phyloP scores from a whole-genome alignment of 2,888 invertebrate genomes.

The Limulus polyphemus region DNA sequence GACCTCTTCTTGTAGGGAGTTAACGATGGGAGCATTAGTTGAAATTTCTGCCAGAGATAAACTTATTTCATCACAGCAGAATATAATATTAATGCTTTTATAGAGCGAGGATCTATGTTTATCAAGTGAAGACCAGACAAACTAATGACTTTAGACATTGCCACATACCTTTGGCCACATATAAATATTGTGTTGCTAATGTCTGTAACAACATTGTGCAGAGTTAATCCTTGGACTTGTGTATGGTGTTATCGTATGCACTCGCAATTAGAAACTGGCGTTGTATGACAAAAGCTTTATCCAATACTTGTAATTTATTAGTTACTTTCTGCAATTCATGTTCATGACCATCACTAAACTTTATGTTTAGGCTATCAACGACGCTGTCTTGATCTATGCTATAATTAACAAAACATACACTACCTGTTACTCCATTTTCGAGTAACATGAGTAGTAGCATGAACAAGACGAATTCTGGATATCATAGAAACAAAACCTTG shows the following conservation, averaged over 20 bases:
- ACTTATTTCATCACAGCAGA: background rate
- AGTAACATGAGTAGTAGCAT: too few species aligned
- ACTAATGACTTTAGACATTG: constrained; percentile 1
- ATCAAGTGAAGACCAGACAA: background rate
- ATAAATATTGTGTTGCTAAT: constrained; percentile 1
- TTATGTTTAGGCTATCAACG: too few species aligned
- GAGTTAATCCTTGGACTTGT: constrained; percentile 5
- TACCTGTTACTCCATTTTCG: background rate
- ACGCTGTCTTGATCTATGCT: too few species aligned
- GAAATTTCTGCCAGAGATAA: too few species aligned
- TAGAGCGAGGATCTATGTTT: background rate
- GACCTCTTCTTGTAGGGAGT: too few species aligned
- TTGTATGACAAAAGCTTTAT: background rate
- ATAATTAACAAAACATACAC: background rate
- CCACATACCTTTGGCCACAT: constrained; percentile 1
- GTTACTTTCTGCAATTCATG: background rate
- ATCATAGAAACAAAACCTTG: too few species aligned
- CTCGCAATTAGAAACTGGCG: constrained; percentile 1
- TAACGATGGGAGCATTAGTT: too few species aligned
- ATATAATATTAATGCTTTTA: background rate
- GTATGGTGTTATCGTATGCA: constrained; percentile 3
- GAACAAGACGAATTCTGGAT: too few species aligned
- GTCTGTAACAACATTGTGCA: background rate
- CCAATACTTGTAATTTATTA: background rate
- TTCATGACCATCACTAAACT: background rate